Conservation (phyloP, 1,140 invertebrate genomes). For the Calycopis cecrops region DNA sequence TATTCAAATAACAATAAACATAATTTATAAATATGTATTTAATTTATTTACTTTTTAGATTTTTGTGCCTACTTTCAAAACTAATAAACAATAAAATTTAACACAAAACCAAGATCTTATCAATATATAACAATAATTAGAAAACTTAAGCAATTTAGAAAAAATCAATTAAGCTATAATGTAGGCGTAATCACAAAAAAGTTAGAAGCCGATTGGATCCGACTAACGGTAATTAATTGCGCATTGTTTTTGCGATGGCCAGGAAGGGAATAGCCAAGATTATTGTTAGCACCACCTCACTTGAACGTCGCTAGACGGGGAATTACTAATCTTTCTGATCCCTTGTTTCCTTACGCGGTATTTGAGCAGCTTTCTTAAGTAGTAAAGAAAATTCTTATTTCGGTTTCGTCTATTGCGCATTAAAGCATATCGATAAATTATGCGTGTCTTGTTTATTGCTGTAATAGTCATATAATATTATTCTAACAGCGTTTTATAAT, state of each 20-base stretch:
- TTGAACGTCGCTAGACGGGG: conserved; percentile 37
- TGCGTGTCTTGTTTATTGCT: too few relatives aligned
- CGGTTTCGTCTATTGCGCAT: background rate
- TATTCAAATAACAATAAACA: too few relatives aligned
- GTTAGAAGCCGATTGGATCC: conserved; percentile 49
- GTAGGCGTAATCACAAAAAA: conserved; percentile 46
- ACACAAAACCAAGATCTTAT: too few relatives aligned
- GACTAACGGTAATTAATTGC: conserved; percentile 61
- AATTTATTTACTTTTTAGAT: too few relatives aligned
- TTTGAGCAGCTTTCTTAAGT: conserved; percentile 38
- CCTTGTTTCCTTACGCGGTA: conserved; percentile 31
- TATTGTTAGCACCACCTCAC: conserved; percentile 60
- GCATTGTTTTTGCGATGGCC: conserved; percentile 57
- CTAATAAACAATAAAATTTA: too few relatives aligned
- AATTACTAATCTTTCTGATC: conserved; percentile 52
- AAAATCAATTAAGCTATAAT: conserved; percentile 49
- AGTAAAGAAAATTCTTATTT: conserved; percentile 29
- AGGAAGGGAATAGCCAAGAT: conserved; percentile 56
- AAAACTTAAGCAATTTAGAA: too few relatives aligned
- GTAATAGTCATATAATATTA: too few relatives aligned
- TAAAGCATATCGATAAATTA: background rate
- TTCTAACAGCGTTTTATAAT: too few relatives aligned
- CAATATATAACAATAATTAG: too few relatives aligned
- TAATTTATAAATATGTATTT: too few relatives aligned
- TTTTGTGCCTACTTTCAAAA: too few relatives aligned